Conservation (phyloP, 2,797 vertebrate species). For the Lophotriccus pileatus region DNA sequence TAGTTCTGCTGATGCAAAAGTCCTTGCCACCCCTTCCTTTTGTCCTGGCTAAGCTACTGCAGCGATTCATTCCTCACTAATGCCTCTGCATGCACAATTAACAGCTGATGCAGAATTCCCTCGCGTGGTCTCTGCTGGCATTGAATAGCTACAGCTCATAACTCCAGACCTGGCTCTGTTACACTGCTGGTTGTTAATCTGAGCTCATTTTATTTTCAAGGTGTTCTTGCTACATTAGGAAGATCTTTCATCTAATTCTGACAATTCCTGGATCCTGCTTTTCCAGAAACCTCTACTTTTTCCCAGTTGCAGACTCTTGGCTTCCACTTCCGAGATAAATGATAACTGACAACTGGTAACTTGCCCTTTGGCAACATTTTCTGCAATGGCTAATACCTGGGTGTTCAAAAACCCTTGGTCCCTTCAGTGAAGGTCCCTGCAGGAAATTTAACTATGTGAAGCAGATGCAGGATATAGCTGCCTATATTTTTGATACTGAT, state of each 20-base stretch:
- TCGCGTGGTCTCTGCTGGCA: not conserved
- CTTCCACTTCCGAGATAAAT: not conserved
- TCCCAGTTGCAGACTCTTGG: not conserved
- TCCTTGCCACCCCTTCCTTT: not conserved
- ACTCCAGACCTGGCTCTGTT: not conserved
- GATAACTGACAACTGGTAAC: not conserved
- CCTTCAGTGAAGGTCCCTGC: not conserved
- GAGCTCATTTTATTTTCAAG: not conserved
- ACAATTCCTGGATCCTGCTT: not conserved
- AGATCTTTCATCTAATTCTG: not conserved
- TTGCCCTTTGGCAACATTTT: not conserved
- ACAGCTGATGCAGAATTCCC: slow-evolving; percentile 15
- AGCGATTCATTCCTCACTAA: not conserved
- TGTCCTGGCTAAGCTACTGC: slow-evolving; percentile 11
- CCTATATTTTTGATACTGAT: not conserved
- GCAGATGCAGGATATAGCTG: not conserved
- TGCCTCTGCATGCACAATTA: slow-evolving; percentile 3
- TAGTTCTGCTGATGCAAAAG: slow-evolving; percentile 5
- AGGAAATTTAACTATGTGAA: not conserved
- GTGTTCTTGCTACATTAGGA: not conserved
- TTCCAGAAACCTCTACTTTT: not conserved
- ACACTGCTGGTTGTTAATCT: not conserved
- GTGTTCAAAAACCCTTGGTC: not conserved
- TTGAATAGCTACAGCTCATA: not conserved
- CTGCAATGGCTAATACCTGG: not conserved